Evolutionary conservation across 2,888 invertebrate genomes (phyloP).

Genomic region (Pecten maximus): DNA sequence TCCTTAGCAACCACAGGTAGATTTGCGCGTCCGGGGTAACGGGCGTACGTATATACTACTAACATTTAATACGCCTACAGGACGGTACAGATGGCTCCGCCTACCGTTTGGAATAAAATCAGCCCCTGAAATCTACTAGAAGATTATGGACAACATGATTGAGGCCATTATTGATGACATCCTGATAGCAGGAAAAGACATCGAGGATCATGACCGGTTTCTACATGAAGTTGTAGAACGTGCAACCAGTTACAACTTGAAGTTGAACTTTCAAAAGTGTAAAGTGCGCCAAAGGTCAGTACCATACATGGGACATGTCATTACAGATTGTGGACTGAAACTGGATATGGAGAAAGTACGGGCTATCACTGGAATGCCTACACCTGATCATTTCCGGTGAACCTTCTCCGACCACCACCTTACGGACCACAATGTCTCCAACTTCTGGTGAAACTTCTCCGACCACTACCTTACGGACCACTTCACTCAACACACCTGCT

Average conservation of each 20-base stretch:
- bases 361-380: slow-evolving; percentile 61
- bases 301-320: slow-evolving; percentile 50
- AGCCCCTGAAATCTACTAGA: slow-evolving; percentile 58
- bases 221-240: slow-evolving; percentile 53
- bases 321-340: not conserved
- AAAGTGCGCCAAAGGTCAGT: slow-evolving; percentile 49
- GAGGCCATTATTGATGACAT: slow-evolving; percentile 61
- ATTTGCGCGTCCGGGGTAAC: too few species aligned
- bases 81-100: slow-evolving; percentile 60
- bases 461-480: too few species aligned
- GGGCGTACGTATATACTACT: slow-evolving; percentile 48
- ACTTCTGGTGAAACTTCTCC: too few species aligned
- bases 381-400: too few species aligned
- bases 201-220: slow-evolving; percentile 46
- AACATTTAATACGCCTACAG: slow-evolving; percentile 63
- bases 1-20: too few species aligned
- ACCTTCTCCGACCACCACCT: too few species aligned
- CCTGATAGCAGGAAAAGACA: slow-evolving; percentile 49
- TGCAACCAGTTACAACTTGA: slow-evolving; percentile 47
- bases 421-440: too few species aligned
- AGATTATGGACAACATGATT: slow-evolving; percentile 49
- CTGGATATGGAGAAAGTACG: slow-evolving; percentile 58
- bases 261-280: slow-evolving; percentile 46
- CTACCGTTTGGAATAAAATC: slow-evolving; percentile 60
- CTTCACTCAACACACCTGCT: too few species aligned